Evolutionary conservation across 2,797 vertebrate genomes (phyloP), one percentile per base, ranked within the genome.

Genomic region (Gambusia yucatana): DNA sequence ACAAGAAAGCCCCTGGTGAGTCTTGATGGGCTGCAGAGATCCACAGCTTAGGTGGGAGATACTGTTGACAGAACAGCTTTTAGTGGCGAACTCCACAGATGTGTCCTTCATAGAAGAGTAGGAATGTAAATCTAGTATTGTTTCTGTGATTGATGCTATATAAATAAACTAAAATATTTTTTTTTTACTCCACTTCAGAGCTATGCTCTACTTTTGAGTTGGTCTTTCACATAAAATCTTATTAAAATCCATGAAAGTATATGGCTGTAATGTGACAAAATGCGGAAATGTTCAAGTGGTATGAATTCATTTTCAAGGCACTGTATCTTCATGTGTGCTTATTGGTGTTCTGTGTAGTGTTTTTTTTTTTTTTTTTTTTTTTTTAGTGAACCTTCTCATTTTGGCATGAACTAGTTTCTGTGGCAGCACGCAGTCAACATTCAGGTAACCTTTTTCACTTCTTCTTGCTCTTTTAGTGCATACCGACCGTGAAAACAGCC

Each of bases 371-470:
- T 22, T 61, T 77, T 72, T 72, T 50, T 73, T 11, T 22, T 61
- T 77, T 72, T 72, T 50, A 67, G 55, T 78, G 63, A 75, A 50
- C 76, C 48, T 52, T 87, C 77, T 81, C 50, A 73, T 83, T 92
- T 92, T 91, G 88, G 88, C 91, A 87, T 90, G 81, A 43, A 88
- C 71, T 87, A 78, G 76, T 78, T 85, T 85, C 76, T 80, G 70
- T 28, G 80, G 80, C 36, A 73, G 52, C 77, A 65, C 55, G 76
- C 57, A 74, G 71, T 6, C 36, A 67, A 20, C 73, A 76, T 48
- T 61, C 33, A 52, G 57, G 39, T 57, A 84, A 76, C 39, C 50
- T 69, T 41, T 36, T 75, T 33, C 50, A 33, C 55, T 81, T 55
- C 72, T 77, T 30, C 8, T 43, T 33, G 28, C 72, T 77, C 78